These are phyloP conservation scores for Atta colombica DNA, from an alignment of 1,140 invertebrate species.

Conservation along the genomic window DNA sequence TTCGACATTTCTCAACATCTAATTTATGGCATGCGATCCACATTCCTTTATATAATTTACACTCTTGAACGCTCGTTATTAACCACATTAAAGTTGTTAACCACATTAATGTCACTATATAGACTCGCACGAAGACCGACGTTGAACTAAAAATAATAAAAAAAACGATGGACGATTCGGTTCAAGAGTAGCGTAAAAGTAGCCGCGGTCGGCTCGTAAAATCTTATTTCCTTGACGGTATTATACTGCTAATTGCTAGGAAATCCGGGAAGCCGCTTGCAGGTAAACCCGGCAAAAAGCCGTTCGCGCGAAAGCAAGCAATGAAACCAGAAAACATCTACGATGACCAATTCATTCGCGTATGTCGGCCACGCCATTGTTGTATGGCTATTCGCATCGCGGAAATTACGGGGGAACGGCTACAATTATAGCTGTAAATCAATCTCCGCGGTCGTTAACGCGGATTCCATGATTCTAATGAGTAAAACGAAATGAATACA, in stretches of 20 bases:
- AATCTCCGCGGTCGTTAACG: neutral
- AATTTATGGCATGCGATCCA: slow-evolving; percentile 16
- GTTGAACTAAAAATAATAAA: slow-evolving; percentile 41
- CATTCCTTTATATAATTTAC: slow-evolving; percentile 18
- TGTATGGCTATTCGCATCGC: neutral
- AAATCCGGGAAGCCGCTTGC: slow-evolving; percentile 53
- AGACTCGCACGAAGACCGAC: neutral
- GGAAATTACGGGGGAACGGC: neutral
- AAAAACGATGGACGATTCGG: slow-evolving; percentile 29
- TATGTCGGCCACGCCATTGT: neutral
- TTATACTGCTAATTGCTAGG: slow-evolving; percentile 60
- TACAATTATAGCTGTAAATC: slow-evolving; percentile 2
- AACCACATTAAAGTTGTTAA: neutral
- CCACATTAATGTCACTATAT: neutral
- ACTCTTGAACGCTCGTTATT: neutral
- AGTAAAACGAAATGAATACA: slow-evolving; percentile 3
- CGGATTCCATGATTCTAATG: slow-evolving; percentile 26
- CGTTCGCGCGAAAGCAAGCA: slow-evolving; percentile 17
- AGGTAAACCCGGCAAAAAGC: slow-evolving; percentile 9
- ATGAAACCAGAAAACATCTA: neutral
- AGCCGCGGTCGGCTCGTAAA: slow-evolving; percentile 49
- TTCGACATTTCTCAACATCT: neutral
- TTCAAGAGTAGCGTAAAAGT: slow-evolving; percentile 9
- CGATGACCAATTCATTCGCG: slow-evolving; percentile 34
- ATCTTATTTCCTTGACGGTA: slow-evolving; percentile 49